Conservation (phyloP, 2,888 invertebrate genomes). For the Podabrus alpinus region DNA sequence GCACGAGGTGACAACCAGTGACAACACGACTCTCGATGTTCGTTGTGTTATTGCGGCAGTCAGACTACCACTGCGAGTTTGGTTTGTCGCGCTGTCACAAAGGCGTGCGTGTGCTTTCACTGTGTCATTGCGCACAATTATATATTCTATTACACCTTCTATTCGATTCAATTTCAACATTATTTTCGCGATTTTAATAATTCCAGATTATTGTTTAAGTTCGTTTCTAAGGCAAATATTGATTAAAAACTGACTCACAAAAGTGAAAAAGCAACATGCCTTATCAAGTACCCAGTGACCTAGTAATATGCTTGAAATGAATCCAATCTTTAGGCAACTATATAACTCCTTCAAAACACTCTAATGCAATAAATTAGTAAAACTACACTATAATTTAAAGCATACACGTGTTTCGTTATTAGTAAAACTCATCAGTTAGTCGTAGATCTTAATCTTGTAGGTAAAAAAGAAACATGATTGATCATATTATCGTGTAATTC, state of each 20-base stretch:
- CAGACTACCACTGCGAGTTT: constrained; percentile 37
- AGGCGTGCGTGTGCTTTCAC: constrained; percentile 41
- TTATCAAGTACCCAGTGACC: neutral
- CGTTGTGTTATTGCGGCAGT: constrained; percentile 32
- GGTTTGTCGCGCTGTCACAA: constrained; percentile 39
- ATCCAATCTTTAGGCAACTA: neutral
- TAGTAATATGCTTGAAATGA: neutral
- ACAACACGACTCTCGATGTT: constrained; percentile 32
- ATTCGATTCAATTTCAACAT: neutral
- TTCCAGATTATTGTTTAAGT: neutral
- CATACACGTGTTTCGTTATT: neutral
- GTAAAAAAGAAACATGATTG: too few species aligned
- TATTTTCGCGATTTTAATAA: neutral
- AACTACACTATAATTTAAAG: neutral
- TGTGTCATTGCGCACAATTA: constrained; percentile 37
- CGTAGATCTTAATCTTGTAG: too few species aligned
- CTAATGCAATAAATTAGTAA: neutral
- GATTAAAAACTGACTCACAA: neutral
- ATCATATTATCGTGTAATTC: too few species aligned
- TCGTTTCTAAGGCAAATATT: neutral
- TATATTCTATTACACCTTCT: neutral
- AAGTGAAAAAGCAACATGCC: neutral
- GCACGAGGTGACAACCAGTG: constrained; percentile 33
- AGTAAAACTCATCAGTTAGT: neutral
- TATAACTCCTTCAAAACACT: neutral